These are phyloP conservation scores for Anorthoa munda DNA, from an alignment of 2,888 invertebrate species.

Conservation along the genomic window DNA sequence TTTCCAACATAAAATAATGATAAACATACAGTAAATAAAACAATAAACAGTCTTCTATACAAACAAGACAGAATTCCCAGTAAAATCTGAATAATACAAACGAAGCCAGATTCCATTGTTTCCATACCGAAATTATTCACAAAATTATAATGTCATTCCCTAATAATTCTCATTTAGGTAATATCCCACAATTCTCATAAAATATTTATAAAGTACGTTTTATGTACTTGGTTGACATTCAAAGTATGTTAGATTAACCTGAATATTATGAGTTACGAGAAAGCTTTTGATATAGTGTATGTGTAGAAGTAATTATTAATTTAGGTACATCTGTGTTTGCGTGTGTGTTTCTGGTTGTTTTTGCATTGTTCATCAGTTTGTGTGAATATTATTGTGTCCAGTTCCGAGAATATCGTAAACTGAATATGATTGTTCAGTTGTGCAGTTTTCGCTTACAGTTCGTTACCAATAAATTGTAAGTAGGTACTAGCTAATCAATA, in stretches of 20 bases:
- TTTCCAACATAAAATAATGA: slow-evolving; percentile 14
- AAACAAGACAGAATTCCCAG: slow-evolving; percentile 7
- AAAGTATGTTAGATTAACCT: slow-evolving; percentile 31
- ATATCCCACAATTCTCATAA: slow-evolving; percentile 28
- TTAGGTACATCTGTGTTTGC: not conserved
- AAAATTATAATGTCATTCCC: slow-evolving; percentile 37
- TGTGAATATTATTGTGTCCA: not conserved
- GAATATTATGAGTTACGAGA: slow-evolving; percentile 32
- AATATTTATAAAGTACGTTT: slow-evolving; percentile 16
- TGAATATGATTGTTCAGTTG: not conserved
- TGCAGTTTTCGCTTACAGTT: not conserved
- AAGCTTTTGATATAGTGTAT: slow-evolving; percentile 12
- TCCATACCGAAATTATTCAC: slow-evolving; percentile 34
- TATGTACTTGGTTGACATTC: slow-evolving; percentile 21
- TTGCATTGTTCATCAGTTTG: not conserved
- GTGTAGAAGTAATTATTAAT: slow-evolving; percentile 20
- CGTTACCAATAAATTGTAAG: not conserved
- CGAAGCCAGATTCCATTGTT: slow-evolving; percentile 29
- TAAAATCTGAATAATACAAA: slow-evolving; percentile 33
- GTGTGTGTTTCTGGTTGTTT: not conserved
- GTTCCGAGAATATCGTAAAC: not conserved
- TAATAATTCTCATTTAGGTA: slow-evolving; percentile 23
- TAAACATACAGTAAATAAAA: slow-evolving; percentile 26
- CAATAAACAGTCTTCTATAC: slow-evolving; percentile 25
- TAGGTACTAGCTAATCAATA: too few species aligned